Evolutionary conservation across 2,888 invertebrate species (phyloP).

Genomic region (Calephelis perditalis): DNA sequence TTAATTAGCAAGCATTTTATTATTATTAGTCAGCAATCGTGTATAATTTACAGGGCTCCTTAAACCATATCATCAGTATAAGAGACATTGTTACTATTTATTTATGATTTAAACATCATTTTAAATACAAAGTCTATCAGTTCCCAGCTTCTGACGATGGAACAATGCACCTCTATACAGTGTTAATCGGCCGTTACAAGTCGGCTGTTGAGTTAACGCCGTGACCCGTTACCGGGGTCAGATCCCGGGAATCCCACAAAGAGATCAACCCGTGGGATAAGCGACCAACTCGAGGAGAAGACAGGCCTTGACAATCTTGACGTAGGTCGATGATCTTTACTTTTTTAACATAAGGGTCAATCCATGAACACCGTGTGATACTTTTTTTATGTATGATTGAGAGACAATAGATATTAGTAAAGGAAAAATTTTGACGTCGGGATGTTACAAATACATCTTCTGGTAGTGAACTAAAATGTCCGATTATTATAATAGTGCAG

Average conservation of each 20-base stretch:
- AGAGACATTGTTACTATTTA: too few species aligned
- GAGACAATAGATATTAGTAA: too few species aligned
- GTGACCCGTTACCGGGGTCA: conserved; percentile 30
- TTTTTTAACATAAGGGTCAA: not conserved
- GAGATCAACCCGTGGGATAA: conserved; percentile 30
- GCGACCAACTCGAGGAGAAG: conserved; percentile 18
- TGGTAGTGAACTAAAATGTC: too few species aligned
- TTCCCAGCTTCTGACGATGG: conserved; percentile 6
- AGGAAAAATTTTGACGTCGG: too few species aligned
- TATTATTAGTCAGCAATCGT: too few species aligned
- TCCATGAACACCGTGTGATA: too few species aligned
- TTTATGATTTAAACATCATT: too few species aligned
- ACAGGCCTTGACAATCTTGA: conserved; percentile 8
- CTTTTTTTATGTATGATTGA: not conserved
- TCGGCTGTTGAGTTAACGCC: conserved; percentile 27
- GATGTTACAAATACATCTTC: too few species aligned
- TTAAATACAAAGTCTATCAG: not conserved
- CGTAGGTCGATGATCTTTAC: conserved; percentile 4
- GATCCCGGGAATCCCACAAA: conserved; percentile 27
- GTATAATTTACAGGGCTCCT: too few species aligned
- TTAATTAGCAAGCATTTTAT: too few species aligned
- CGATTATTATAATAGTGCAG: too few species aligned
- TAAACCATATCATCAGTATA: too few species aligned
- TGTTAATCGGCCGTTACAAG: conserved; percentile 7
- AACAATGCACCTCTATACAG: conserved; percentile 10